phyloP scores from a whole-genome alignment of 2,113 vertebrate species.

The Pelodiscus sinensis region DNA sequence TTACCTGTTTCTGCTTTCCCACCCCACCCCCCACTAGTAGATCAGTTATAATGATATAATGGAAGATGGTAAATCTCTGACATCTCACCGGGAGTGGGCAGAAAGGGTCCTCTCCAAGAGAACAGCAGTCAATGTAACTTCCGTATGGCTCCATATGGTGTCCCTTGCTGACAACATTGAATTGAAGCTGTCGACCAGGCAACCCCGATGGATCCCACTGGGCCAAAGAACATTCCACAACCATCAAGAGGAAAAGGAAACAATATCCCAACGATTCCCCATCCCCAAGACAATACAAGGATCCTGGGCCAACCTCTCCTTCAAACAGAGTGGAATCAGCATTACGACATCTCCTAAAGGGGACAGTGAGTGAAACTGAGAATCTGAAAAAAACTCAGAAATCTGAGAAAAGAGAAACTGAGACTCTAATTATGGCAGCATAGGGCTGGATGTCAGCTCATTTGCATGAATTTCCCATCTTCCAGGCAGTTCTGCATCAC shows the following conservation, averaged over 20 bases:
- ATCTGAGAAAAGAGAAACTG: neutral
- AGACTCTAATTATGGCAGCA: neutral
- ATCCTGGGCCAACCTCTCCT: fast-evolving
- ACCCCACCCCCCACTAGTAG: too few species aligned
- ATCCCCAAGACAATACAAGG: neutral
- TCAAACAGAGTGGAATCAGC: neutral
- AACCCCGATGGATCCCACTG: slow-evolving; percentile 31
- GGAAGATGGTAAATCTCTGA: too few species aligned
- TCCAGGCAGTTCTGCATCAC: neutral
- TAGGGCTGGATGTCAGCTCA: neutral
- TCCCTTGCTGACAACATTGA: neutral
- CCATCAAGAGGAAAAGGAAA: neutral
- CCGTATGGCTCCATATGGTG: slow-evolving; percentile 7
- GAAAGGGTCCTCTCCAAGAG: neutral
- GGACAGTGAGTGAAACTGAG: neutral
- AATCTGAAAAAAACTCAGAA: neutral
- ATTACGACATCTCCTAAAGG: neutral
- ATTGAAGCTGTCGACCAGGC: neutral
- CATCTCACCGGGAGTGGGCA: too few species aligned
- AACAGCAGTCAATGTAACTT: neutral
- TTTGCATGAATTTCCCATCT: neutral
- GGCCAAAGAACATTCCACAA: slow-evolving; percentile 3
- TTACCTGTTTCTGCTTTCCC: too few species aligned
- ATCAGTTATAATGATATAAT: too few species aligned
- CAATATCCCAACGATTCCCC: neutral